Evolutionary conservation across 2,797 vertebrate genomes (phyloP), one percentile per base, ranked within the genome.

Genomic region (Chelidonichthys spinosus): DNA sequence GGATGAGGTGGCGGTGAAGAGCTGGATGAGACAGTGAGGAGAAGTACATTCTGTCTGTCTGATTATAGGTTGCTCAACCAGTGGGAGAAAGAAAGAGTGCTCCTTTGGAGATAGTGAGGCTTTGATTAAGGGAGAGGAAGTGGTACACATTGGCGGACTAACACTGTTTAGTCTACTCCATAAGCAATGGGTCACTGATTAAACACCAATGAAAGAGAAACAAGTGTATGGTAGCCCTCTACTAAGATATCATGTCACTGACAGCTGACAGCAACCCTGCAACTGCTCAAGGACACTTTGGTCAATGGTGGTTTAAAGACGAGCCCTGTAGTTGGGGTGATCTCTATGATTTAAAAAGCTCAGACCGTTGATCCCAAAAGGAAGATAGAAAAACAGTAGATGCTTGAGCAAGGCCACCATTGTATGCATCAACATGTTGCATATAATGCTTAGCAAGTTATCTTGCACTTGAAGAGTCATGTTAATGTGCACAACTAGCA

Each of bases 71-170:
- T 70, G 49, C 43, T 76, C 25, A 43, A 53, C 25, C 35, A 58
- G 59, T 37, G 52, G 55, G 61, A 73, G 52, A 77, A 37, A 77
- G 70, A 76, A 44, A 63, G 52, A 61, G 13, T 36, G 35, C 59
- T 78, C 79, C 77, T 79, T 40, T 76, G 63, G 69, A 73, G 49
- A 73, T 33, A 11, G 33, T 47, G 36, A n/a, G 42, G 62, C 42
- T 69, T 73, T 90, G 72, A 86, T 86, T 87, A 79, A 71, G 10
- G 18, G 8, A 72, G 25, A 39, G 35, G 47, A 74, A 69, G 60
- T 60, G 56, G 42, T 44, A 78, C 67, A 66, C 64, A 65, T 6
- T 33, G 53, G n/a, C 35, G 7, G 18, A 62, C 50, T 59, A 4
- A 62, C 55, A 69, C 61, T 15, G 42, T 32, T 15, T 40, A 54